Conservation (phyloP, 1,140 invertebrate genomes). For the Homarus americanus region DNA sequence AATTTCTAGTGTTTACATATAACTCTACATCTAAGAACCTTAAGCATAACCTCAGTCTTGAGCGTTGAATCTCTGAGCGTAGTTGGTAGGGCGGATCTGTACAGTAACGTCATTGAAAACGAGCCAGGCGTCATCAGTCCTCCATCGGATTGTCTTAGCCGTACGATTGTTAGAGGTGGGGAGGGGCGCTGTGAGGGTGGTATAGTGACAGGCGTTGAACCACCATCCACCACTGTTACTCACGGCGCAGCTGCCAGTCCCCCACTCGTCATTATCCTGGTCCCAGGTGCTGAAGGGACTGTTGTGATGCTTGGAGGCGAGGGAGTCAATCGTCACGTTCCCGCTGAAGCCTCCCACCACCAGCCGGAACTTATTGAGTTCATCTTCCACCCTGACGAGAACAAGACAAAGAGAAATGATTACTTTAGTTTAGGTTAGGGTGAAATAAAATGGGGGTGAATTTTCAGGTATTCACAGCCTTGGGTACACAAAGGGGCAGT, state of each 20-base stretch:
- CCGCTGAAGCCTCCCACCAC: slow-evolving; percentile 24
- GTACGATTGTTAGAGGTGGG: slow-evolving; percentile 27
- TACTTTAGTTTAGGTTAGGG: too few relatives aligned
- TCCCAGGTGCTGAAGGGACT: slow-evolving; percentile 31
- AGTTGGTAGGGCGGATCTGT: slow-evolving; percentile 13
- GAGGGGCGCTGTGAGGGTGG: slow-evolving; percentile 40
- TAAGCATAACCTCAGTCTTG: too few relatives aligned
- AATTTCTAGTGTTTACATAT: too few relatives aligned
- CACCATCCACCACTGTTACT: slow-evolving; percentile 53
- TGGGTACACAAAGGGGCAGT: too few relatives aligned
- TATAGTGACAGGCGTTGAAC: slow-evolving; percentile 49
- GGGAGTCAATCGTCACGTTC: slow-evolving; percentile 4
- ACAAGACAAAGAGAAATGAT: too few relatives aligned
- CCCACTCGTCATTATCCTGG: slow-evolving; percentile 33
- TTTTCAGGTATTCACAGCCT: too few relatives aligned
- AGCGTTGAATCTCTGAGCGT: slow-evolving; percentile 9
- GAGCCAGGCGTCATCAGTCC: slow-evolving; percentile 5
- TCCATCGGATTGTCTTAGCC: slow-evolving; percentile 36
- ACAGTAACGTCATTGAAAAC: slow-evolving; percentile 34
- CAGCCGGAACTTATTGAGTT: slow-evolving; percentile 3
- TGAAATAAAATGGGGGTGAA: too few relatives aligned
- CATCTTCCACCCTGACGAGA: slow-evolving; percentile 24
- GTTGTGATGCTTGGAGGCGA: slow-evolving; percentile 22
- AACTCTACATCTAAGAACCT: too few relatives aligned
- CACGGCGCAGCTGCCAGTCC: slow-evolving; percentile 24